Percentiles rank a stretch among this genome's conserved stretches.
phyloP scores from a whole-genome alignment of 2,797 vertebrate species.

The Epinephelus awoara region DNA sequence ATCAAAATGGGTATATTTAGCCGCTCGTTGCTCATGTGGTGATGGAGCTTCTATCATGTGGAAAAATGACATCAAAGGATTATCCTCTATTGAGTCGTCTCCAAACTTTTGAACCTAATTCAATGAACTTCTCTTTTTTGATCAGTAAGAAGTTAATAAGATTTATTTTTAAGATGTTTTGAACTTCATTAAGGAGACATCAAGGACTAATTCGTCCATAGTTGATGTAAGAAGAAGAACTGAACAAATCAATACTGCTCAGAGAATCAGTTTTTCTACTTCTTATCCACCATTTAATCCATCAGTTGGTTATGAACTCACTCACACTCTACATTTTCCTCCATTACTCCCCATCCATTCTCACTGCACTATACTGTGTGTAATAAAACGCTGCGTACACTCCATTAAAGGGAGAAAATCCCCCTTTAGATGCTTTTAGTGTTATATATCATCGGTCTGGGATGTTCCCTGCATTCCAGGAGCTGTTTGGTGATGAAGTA shows the following conservation, averaged over 20 bases:
- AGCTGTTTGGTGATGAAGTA: slow-evolving; percentile 58
- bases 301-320: slow-evolving; percentile 43
- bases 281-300: slow-evolving; percentile 42
- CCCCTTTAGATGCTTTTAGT: slow-evolving; percentile 16
- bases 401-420: slow-evolving; percentile 55
- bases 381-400: slow-evolving; percentile 33
- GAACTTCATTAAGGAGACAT: slow-evolving; percentile 21
- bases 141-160: slow-evolving; percentile 17
- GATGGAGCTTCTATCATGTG: not conserved
- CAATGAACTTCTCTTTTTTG: not conserved
- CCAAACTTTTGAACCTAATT: slow-evolving; percentile 1
- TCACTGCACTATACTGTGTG: slow-evolving; percentile 5
- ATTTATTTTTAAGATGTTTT: slow-evolving; percentile 22
- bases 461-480: slow-evolving; percentile 28
- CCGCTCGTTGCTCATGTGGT: not conserved
- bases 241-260: slow-evolving; percentile 50
- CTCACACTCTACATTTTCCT: slow-evolving; percentile 10
- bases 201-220: not conserved
- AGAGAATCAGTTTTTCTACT: slow-evolving; percentile 36
- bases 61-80: not conserved
- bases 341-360: slow-evolving; percentile 22
- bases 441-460: slow-evolving; percentile 50
- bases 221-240: slow-evolving; percentile 28
- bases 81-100: not conserved
- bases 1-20: not conserved